These are phyloP conservation scores for Enteromius thamalakanensis DNA, from an alignment of 2,797 vertebrate species.

Conservation along the genomic window DNA sequence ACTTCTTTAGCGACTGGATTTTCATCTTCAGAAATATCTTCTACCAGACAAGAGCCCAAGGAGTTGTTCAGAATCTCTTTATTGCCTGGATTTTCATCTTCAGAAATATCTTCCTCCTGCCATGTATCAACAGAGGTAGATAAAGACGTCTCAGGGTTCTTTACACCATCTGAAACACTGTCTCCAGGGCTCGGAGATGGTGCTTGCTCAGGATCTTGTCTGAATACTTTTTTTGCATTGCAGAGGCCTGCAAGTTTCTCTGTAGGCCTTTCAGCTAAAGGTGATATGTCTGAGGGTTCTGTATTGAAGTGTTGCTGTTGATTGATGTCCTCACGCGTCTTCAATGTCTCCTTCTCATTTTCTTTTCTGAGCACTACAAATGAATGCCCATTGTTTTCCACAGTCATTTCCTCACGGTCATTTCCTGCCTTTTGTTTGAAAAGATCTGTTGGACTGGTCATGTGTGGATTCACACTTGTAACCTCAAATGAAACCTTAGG, in stretches of 20 bases:
- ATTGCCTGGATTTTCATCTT: neutral
- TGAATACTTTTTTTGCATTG: neutral
- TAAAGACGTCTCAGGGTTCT: neutral
- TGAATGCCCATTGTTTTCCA: neutral
- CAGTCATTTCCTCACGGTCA: neutral
- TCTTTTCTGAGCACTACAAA: neutral
- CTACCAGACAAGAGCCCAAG: neutral
- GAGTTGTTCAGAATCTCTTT: neutral
- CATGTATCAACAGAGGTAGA: neutral
- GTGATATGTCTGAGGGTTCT: neutral
- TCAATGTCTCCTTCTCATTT: neutral
- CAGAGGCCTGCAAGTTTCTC: neutral
- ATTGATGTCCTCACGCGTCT: neutral
- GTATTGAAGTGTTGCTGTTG: neutral
- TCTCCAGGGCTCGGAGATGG: neutral
- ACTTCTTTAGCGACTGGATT: neutral
- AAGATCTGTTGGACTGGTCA: neutral
- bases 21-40: neutral
- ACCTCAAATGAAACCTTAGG: neutral
- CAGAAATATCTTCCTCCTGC: neutral
- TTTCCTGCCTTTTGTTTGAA: neutral
- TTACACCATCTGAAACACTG: neutral
- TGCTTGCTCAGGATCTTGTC: slow-evolving; percentile 1
- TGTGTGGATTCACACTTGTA: neutral
- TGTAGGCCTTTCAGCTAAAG: neutral